Evolutionary conservation across 2,113 vertebrate species (phyloP).

Genomic region (Aix galericulata): DNA sequence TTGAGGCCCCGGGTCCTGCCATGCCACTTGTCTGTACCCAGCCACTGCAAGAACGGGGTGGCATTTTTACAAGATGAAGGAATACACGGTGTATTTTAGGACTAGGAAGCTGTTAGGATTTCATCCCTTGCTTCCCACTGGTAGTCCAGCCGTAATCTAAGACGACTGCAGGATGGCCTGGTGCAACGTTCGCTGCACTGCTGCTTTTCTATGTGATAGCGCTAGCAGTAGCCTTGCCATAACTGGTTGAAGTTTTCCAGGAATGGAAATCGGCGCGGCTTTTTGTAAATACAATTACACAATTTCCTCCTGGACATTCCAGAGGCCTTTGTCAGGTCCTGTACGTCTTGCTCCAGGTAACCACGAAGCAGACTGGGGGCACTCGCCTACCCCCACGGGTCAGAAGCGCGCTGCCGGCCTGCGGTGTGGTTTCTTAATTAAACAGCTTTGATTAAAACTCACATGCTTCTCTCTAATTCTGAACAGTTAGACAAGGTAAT

Average conservation of each 20-base stretch:
- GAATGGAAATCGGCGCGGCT: not conserved
- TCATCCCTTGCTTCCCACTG: not conserved
- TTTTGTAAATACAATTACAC: not conserved
- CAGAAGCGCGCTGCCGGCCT: rapidly evolving
- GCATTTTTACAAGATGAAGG: not conserved
- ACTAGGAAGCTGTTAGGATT: not conserved
- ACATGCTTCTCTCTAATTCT: rapidly evolving
- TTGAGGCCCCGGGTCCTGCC: not conserved
- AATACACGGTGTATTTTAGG: not conserved
- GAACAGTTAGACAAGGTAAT: not conserved
- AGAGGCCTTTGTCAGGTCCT: not conserved
- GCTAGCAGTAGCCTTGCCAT: rapidly evolving
- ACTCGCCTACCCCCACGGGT: not conserved
- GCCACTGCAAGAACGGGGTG: not conserved
- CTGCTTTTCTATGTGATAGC: not conserved
- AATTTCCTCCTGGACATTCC: not conserved
- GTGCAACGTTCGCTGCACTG: not conserved
- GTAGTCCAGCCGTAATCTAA: not conserved
- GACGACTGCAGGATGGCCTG: rapidly evolving
- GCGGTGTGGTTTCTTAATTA: rapidly evolving
- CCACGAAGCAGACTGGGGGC: rapidly evolving
- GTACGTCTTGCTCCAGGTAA: not conserved
- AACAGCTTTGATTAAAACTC: not conserved
- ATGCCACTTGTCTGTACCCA: rapidly evolving
- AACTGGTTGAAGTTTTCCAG: not conserved